Percentiles rank a stretch among this genome's conserved stretches.
phyloP scores from a whole-genome alignment of 2,113 vertebrate species.

The Phoenicopterus ruber region DNA sequence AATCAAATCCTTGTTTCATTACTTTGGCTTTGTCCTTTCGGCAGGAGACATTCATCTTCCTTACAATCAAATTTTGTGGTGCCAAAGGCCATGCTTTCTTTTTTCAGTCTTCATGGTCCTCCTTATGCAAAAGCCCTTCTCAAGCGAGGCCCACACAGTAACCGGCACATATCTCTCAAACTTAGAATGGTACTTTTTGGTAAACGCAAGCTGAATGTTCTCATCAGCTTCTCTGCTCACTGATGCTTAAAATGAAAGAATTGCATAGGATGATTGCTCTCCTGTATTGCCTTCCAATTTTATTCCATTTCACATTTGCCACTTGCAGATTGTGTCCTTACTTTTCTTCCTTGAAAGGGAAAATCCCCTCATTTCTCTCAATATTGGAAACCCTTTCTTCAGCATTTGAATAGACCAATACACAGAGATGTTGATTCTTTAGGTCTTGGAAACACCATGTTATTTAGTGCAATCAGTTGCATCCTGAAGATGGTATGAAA shows the following conservation, averaged over 20 bases:
- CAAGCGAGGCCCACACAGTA: neutral
- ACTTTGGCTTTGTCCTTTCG: neutral
- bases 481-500: neutral
- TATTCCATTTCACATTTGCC: conserved; percentile 27
- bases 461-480: neutral
- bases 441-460: neutral
- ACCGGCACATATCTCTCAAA: neutral
- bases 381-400: neutral
- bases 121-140: neutral
- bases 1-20: conserved; percentile 48
- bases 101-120: neutral
- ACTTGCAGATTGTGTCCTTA: neutral
- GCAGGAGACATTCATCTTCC: neutral
- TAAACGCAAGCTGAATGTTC: neutral
- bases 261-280: neutral
- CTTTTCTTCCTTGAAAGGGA: neutral
- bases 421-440: neutral
- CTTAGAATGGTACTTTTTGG: neutral
- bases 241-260: conserved; percentile 36
- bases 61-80: conserved; percentile 24
- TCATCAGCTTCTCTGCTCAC: neutral
- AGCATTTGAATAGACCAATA: neutral
- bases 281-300: conserved; percentile 22
- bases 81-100: neutral
- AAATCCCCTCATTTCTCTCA: conserved; percentile 2